Evolutionary conservation across 2,113 vertebrate species (phyloP).

Genomic region (Macquaria ambigua): DNA sequence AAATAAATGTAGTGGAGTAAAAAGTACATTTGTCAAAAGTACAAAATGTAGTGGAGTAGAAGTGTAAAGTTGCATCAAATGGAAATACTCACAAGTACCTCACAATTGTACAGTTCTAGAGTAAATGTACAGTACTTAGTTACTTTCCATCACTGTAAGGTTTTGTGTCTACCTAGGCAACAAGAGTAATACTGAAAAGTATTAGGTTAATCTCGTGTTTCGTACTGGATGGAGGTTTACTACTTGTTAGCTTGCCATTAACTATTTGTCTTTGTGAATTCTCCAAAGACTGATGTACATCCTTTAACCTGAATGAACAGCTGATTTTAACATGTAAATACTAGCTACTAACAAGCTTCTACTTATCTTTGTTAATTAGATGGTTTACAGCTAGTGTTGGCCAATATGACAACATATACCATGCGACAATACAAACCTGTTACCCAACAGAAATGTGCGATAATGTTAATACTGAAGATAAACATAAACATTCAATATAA

Average conservation of each 20-base stretch:
- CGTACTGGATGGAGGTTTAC: not conserved
- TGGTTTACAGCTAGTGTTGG: not conserved
- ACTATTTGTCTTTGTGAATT: constrained; percentile 12
- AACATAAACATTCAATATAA: no score
- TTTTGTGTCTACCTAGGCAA: not conserved
- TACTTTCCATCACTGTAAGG: no score
- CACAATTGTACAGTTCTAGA: no score
- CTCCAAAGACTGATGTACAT: not conserved
- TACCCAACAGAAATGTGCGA: no score
- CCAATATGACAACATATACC: not conserved
- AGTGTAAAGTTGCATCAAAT: no score
- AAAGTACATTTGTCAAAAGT: no score
- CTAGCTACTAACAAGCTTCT: not conserved
- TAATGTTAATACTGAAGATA: no score
- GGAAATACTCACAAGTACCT: no score
- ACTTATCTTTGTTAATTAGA: constrained; percentile 26
- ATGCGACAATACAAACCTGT: not conserved
- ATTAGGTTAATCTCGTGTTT: no score
- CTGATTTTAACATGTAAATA: not conserved
- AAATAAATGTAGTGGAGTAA: not conserved
- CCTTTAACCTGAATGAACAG: constrained; percentile 26
- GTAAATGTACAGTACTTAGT: no score
- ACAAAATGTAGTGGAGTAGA: no score
- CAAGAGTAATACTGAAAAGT: not conserved
- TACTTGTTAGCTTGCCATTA: not conserved